These are phyloP conservation scores for Pecten maximus DNA, from an alignment of 2,888 invertebrate genomes.

Conservation along the genomic window DNA sequence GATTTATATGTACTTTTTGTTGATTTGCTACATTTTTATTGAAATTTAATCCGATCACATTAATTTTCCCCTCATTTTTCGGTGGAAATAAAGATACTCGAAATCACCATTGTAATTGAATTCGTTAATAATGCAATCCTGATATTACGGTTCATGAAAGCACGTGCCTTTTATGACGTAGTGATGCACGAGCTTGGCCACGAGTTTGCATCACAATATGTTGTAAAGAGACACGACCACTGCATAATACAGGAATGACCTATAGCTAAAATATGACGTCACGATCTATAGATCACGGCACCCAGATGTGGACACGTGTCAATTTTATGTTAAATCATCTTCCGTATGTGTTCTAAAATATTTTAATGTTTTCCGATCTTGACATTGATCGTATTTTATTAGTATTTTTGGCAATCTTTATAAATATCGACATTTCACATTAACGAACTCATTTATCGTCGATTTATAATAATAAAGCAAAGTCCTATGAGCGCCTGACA, in stretches of 20 bases:
- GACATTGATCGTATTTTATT: constrained; percentile 1
- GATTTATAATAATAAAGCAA: neutral
- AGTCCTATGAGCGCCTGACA: neutral
- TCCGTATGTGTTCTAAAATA: neutral
- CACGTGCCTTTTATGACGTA: neutral
- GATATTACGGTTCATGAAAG: neutral
- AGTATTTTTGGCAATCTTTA: neutral
- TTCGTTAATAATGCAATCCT: neutral
- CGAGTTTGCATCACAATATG: neutral
- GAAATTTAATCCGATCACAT: neutral
- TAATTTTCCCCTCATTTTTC: neutral
- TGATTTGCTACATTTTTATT: neutral
- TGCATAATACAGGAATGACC: neutral
- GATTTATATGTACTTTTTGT: neutral
- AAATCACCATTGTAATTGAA: neutral
- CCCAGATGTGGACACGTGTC: neutral
- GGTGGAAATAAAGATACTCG: neutral
- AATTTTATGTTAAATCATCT: neutral
- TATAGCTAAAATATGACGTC: constrained; percentile 14
- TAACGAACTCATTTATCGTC: constrained; percentile 11
- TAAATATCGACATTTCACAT: constrained; percentile 19
- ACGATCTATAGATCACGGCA: neutral
- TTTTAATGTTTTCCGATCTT: neutral
- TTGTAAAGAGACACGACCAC: neutral
- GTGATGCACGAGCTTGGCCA: neutral